A percentile compares a stretch with the other conserved stretches of the same genome.
These are phyloP conservation scores for Meiosimyza platycephala DNA, from an alignment of 2,888 invertebrate genomes.

Conservation along the genomic window DNA sequence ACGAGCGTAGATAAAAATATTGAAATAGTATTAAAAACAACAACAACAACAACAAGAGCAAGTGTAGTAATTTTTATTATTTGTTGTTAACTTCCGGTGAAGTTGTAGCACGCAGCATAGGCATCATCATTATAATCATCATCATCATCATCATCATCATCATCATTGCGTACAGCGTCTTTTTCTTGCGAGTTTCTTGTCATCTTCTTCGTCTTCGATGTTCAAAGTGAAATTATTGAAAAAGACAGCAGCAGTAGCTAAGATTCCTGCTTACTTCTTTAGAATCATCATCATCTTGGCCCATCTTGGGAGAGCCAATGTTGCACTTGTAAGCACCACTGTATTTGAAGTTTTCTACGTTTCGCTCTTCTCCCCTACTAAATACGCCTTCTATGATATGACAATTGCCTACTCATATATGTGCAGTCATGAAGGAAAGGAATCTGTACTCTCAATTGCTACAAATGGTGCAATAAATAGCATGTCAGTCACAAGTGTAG, in stretches of 20 bases:
- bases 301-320: neutral
- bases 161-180: neutral
- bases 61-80: conserved; percentile 48
- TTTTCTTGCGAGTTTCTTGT: neutral
- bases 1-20: conserved; percentile 18
- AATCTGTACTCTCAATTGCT: neutral
- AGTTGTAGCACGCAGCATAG: conserved; percentile 6
- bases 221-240: too few species aligned
- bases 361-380: neutral
- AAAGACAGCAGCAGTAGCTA: too few species aligned
- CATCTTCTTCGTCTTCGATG: too few species aligned
- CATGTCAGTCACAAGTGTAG: conserved; percentile 30
- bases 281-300: neutral
- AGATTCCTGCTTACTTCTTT: neutral
- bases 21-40: conserved; percentile 35
- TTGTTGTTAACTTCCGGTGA: conserved; percentile 55
- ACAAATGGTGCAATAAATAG: conserved; percentile 11
- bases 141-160: neutral
- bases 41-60: conserved; percentile 29
- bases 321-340: neutral
- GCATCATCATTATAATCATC: conserved; percentile 10
- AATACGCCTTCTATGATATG: neutral
- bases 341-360: neutral
- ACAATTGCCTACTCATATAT: neutral
- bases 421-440: neutral